Evolutionary conservation across 2,888 invertebrate species (phyloP).

Genomic region (Bursaphelenchus okinawaensis): DNA sequence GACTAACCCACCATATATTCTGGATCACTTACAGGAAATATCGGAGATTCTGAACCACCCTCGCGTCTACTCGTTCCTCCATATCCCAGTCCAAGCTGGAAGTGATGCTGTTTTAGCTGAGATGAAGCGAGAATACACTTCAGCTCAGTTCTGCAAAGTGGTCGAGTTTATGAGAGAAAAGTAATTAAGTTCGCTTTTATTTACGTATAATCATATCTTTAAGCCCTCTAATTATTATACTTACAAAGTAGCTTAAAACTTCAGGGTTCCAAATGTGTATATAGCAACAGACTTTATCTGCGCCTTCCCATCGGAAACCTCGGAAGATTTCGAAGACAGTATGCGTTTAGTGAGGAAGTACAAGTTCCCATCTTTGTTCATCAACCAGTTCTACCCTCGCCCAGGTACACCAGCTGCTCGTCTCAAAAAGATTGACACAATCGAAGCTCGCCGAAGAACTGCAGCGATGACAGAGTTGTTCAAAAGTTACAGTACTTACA

Average conservation of each 20-base stretch:
- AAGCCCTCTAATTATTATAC: not conserved
- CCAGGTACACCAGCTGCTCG: slow-evolving; percentile 89
- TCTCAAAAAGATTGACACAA: slow-evolving; percentile 72
- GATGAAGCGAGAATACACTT: slow-evolving; percentile 90
- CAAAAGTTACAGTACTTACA: slow-evolving; percentile 78
- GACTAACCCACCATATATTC: slow-evolving; percentile 97
- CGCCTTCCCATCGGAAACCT: slow-evolving; percentile 94
- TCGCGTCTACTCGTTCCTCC: slow-evolving; percentile 86
- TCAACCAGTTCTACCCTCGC: slow-evolving; percentile 93
- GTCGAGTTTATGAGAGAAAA: slow-evolving; percentile 74
- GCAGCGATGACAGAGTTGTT: slow-evolving; percentile 81
- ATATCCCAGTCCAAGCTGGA: slow-evolving; percentile 96
- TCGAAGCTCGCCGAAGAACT: slow-evolving; percentile 80
- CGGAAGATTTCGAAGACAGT: slow-evolving; percentile 80
- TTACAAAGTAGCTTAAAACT: slow-evolving; percentile 23
- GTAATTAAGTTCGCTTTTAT: slow-evolving; percentile 60
- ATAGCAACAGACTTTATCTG: slow-evolving; percentile 97
- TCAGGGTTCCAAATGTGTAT: slow-evolving; percentile 78
- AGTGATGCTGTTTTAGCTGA: slow-evolving; percentile 85
- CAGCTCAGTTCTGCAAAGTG: slow-evolving; percentile 81
- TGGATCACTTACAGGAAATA: slow-evolving; percentile 84
- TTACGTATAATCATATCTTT: not conserved
- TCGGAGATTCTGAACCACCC: slow-evolving; percentile 78
- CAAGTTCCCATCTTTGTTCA: slow-evolving; percentile 81
- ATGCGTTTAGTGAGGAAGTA: slow-evolving; percentile 76